Evolutionary conservation across 1,140 invertebrate species (phyloP).

Genomic region (Frieseomelitta varia): DNA sequence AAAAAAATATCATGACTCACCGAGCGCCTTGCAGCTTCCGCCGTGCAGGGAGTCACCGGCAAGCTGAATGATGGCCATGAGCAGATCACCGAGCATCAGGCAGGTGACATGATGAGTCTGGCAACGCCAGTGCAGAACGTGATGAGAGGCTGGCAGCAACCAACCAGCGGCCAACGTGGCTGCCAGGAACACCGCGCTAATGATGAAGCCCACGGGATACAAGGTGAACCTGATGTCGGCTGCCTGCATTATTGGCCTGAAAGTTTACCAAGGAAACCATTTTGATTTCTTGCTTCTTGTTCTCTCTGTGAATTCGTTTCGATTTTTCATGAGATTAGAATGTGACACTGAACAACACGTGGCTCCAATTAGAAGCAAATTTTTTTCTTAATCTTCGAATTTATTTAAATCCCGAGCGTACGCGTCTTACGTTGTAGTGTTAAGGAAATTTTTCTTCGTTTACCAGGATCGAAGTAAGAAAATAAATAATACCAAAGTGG

Average conservation of each 20-base stretch:
- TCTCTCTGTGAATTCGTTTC: not conserved
- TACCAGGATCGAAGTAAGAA: no score
- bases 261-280: constrained; percentile 26
- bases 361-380: not conserved
- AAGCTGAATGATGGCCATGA: constrained; percentile 89
- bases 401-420: no score
- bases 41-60: constrained; percentile 83
- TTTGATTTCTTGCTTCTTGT: not conserved
- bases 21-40: constrained; percentile 84
- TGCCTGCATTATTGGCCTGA: constrained; percentile 69
- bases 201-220: constrained; percentile 88
- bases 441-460: no score
- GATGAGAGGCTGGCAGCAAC: constrained; percentile 89
- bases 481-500: no score
- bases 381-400: no score
- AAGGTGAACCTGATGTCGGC: constrained; percentile 85
- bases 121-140: constrained; percentile 92
- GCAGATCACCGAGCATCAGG: constrained; percentile 88
- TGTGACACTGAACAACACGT: not conserved
- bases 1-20: constrained; percentile 81
- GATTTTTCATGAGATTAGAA: not conserved
- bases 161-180: constrained; percentile 89
- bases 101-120: constrained; percentile 92
- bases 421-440: no score
- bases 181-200: constrained; percentile 89